A percentile compares a stretch with the other conserved stretches of the same genome.
Conservation (phyloP, 2,113 vertebrate genomes). For the Hepsetus odoe region DNA sequence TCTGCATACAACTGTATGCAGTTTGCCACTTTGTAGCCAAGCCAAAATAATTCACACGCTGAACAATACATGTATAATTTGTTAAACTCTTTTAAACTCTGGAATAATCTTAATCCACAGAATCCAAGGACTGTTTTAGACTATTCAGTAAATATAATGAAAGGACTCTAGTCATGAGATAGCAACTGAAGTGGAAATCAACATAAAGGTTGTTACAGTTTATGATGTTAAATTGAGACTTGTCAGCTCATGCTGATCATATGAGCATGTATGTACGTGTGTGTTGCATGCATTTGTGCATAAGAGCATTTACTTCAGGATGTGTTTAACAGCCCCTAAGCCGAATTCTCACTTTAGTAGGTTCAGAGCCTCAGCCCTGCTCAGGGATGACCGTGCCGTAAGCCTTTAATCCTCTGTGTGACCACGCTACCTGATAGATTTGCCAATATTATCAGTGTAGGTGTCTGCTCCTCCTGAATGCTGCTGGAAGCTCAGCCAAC, state of each 20-base stretch:
- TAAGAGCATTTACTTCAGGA: neutral
- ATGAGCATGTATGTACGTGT: neutral
- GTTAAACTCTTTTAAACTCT: too few species aligned
- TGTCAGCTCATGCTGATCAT: neutral
- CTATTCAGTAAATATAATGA: too few species aligned
- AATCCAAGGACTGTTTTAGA: too few species aligned
- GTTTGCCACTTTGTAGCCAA: too few species aligned
- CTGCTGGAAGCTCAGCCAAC: slow-evolving; percentile 27
- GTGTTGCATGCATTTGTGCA: too few species aligned
- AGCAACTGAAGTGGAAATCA: too few species aligned
- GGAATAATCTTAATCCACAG: too few species aligned
- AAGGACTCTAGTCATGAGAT: too few species aligned
- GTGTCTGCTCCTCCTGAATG: slow-evolving; percentile 50
- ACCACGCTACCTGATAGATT: slow-evolving; percentile 67
- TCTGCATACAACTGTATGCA: too few species aligned
- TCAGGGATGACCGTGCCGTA: slow-evolving; percentile 62
- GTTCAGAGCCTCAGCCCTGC: slow-evolving; percentile 57
- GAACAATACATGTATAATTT: too few species aligned
- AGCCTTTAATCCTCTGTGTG: slow-evolving; percentile 70
- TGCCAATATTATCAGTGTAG: slow-evolving; percentile 67
- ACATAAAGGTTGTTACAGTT: too few species aligned
- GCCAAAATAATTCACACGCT: too few species aligned
- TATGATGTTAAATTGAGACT: neutral
- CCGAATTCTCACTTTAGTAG: slow-evolving; percentile 56
- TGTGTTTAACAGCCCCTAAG: neutral